Percentiles rank a stretch among this genome's conserved stretches.
phyloP scores from a whole-genome alignment of 2,113 vertebrate genomes.

The Austrofundulus limnaeus region DNA sequence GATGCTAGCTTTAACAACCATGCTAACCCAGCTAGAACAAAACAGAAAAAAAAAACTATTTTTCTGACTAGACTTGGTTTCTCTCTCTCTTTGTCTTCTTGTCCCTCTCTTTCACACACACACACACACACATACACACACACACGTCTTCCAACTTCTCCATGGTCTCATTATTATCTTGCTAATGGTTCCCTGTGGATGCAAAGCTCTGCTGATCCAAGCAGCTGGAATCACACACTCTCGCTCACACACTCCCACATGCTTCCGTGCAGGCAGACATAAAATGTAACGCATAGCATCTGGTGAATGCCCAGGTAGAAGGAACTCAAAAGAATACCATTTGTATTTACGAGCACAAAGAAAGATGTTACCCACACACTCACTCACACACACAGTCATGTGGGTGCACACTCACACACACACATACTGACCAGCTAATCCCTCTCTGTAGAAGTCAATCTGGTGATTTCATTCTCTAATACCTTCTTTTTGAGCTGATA shows the following conservation, averaged over 20 bases:
- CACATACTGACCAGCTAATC: slow-evolving; percentile 24
- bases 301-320: slow-evolving; percentile 29
- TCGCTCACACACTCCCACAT: slow-evolving; percentile 25
- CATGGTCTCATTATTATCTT: slow-evolving; percentile 67
- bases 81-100: slow-evolving; percentile 3
- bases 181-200: slow-evolving; percentile 74
- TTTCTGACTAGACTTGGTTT: slow-evolving; percentile 11
- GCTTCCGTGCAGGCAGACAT: slow-evolving; percentile 12
- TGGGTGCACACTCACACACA: background rate
- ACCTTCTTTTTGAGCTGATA: slow-evolving; percentile 9
- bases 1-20: slow-evolving; percentile 3
- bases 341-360: slow-evolving; percentile 50
- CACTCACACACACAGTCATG: too few species aligned
- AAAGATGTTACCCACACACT: slow-evolving; percentile 11
- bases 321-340: slow-evolving; percentile 40
- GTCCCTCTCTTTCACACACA: background rate
- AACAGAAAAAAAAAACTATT: background rate
- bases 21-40: slow-evolving; percentile 7
- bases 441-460: slow-evolving; percentile 21
- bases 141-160: slow-evolving; percentile 39
- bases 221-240: slow-evolving; percentile 58
- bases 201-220: slow-evolving; percentile 72
- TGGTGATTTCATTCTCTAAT: slow-evolving; percentile 27
- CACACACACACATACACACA: slow-evolving; percentile 18
- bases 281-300: slow-evolving; percentile 1